Percentiles rank a stretch among this genome's conserved stretches.
Conservation (phyloP, 1,140 invertebrate species). For the Drosophila cardini region DNA sequence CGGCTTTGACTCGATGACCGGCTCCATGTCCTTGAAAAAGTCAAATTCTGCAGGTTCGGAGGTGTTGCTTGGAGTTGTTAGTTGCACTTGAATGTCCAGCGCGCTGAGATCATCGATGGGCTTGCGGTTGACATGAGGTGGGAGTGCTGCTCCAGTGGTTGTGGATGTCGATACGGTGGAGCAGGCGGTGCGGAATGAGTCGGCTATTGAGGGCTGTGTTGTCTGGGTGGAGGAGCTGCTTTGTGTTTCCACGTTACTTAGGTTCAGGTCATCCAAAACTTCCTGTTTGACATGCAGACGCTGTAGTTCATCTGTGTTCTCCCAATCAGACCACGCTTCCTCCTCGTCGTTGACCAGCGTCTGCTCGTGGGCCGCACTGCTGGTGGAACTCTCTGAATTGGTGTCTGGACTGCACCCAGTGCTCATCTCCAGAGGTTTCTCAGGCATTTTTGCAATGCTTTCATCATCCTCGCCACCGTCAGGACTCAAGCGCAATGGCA, state of each 20-base stretch:
- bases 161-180: conserved; percentile 30
- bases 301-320: conserved; percentile 85
- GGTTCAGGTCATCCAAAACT: conserved; percentile 22
- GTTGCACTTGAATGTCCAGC: conserved; percentile 90
- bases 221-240: conserved; percentile 46
- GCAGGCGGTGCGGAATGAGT: conserved; percentile 51
- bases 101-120: conserved; percentile 88
- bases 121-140: conserved; percentile 12
- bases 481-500: conserved; percentile 91
- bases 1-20: conserved; percentile 89
- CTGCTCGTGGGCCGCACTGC: conserved; percentile 38
- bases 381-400: conserved; percentile 7
- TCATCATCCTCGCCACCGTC: conserved; percentile 92
- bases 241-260: conserved; percentile 33
- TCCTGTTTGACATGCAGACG: conserved; percentile 46
- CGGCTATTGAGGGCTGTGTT: conserved; percentile 20
- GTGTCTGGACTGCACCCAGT: background rate
- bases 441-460: conserved; percentile 76
- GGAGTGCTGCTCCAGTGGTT: background rate
- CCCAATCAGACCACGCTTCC: conserved; percentile 92
- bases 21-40: conserved; percentile 94
- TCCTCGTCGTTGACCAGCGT: conserved; percentile 78
- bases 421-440: conserved; percentile 32
- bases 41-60: conserved; percentile 87
- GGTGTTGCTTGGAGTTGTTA: conserved; percentile 82